A percentile compares a stretch with the other conserved stretches of the same genome.
Conservation (phyloP, 1,140 invertebrate species). For the Drosophila fuyamai region DNA sequence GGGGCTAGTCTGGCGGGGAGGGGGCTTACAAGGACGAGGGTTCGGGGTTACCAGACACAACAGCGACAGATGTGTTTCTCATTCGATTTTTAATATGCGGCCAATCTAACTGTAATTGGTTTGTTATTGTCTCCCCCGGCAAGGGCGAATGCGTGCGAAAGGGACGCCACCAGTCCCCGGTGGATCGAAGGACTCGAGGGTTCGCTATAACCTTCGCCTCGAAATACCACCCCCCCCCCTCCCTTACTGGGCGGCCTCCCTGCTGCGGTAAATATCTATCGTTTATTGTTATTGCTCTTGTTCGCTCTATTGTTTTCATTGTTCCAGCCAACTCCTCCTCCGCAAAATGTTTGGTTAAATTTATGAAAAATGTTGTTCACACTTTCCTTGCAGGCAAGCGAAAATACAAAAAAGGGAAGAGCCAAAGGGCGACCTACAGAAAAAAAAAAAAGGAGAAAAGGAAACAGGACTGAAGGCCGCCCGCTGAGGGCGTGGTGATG, state of each 20-base stretch:
- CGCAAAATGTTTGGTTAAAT: slow-evolving; percentile 68
- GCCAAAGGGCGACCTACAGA: background rate
- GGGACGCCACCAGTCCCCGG: slow-evolving; percentile 27
- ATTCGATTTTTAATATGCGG: slow-evolving; percentile 85
- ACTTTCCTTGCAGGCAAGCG: slow-evolving; percentile 52
- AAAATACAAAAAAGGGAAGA: background rate
- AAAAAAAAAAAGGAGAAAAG: background rate
- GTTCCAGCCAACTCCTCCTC: slow-evolving; percentile 19
- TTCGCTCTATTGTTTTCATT: slow-evolving; percentile 79
- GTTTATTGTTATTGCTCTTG: slow-evolving; percentile 83
- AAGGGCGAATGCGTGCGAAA: slow-evolving; percentile 39
- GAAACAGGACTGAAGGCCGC: slow-evolving; percentile 29
- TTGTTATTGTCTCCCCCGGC: slow-evolving; percentile 81
- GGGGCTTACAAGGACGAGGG: background rate
- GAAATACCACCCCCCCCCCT: background rate
- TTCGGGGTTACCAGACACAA: slow-evolving; percentile 21
- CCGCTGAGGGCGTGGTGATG: slow-evolving; percentile 24
- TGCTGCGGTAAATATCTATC: slow-evolving; percentile 82
- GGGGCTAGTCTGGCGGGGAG: slow-evolving; percentile 1
- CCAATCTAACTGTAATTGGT: slow-evolving; percentile 85
- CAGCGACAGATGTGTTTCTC: slow-evolving; percentile 84
- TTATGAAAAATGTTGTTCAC: slow-evolving; percentile 85
- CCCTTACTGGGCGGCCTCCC: slow-evolving; percentile 32
- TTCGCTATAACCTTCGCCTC: slow-evolving; percentile 12
- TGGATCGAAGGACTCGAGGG: slow-evolving; percentile 27